Evolutionary conservation across 2,113 vertebrate species (phyloP).

Genomic region (Amazona vittata): DNA sequence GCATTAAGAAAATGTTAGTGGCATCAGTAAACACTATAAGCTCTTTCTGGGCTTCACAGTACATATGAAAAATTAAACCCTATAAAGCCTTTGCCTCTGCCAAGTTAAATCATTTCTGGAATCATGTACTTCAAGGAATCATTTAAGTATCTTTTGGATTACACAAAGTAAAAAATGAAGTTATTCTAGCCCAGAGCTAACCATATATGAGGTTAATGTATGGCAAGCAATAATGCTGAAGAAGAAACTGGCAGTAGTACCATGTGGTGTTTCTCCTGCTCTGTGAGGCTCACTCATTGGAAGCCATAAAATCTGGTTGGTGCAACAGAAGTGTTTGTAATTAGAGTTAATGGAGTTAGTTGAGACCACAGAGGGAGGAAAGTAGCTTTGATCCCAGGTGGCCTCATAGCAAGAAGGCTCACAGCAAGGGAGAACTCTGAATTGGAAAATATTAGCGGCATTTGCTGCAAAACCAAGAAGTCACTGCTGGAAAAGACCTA

Average conservation of each 20-base stretch:
- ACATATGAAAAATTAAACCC: background rate
- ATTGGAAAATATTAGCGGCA: conserved; percentile 49
- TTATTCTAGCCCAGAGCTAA: background rate
- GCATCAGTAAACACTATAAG: background rate
- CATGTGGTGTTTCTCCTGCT: background rate
- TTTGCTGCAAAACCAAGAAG: conserved; percentile 28
- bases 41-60: background rate
- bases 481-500: conserved; percentile 14
- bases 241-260: background rate
- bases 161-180: background rate
- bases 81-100: background rate
- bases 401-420: conserved; percentile 34
- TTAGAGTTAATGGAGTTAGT: conserved; percentile 21
- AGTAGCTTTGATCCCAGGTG: conserved; percentile 61
- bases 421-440: conserved; percentile 26
- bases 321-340: conserved; percentile 53
- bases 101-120: background rate
- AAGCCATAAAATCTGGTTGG: conserved; percentile 22
- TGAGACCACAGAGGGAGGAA: conserved; percentile 29
- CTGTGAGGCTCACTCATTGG: background rate
- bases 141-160: background rate
- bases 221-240: background rate
- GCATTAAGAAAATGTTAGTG: background rate
- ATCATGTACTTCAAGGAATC: background rate
- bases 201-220: background rate